Conservation (phyloP, 2,797 vertebrate species). For the Sebastes taczanowskii region DNA sequence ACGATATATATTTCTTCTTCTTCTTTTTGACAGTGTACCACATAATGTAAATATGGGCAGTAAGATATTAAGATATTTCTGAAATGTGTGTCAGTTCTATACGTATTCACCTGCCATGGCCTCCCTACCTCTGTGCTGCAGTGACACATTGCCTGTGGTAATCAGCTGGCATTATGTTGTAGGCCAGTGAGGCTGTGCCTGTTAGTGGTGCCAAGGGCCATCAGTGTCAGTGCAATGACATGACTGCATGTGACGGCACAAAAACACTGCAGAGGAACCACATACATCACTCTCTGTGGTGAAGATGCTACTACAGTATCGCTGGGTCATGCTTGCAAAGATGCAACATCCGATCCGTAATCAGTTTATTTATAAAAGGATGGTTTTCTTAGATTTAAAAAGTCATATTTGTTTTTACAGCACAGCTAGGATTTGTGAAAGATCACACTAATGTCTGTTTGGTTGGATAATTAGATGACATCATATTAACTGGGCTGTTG, state of each 20-base stretch:
- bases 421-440: neutral
- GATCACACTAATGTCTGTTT: neutral
- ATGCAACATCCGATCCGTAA: neutral
- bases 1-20: neutral
- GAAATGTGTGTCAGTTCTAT: neutral
- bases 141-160: constrained; percentile 46
- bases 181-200: constrained; percentile 20
- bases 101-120: neutral
- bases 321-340: neutral
- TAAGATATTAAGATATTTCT: neutral
- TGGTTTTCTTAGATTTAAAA: neutral
- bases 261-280: constrained; percentile 43
- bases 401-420: neutral
- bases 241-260: constrained; percentile 52
- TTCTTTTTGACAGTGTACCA: neutral
- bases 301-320: constrained; percentile 18
- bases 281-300: constrained; percentile 21
- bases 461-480: neutral
- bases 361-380: neutral
- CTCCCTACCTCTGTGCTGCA: constrained; percentile 22
- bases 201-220: constrained; percentile 13
- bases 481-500: neutral
- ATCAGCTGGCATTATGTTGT: constrained; percentile 45
- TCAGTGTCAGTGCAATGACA: constrained; percentile 51
- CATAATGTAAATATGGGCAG: neutral